A percentile compares a stretch with the other conserved stretches of the same genome.
Conservation (phyloP, 2,888 invertebrate genomes). For the Carabus problematicus region DNA sequence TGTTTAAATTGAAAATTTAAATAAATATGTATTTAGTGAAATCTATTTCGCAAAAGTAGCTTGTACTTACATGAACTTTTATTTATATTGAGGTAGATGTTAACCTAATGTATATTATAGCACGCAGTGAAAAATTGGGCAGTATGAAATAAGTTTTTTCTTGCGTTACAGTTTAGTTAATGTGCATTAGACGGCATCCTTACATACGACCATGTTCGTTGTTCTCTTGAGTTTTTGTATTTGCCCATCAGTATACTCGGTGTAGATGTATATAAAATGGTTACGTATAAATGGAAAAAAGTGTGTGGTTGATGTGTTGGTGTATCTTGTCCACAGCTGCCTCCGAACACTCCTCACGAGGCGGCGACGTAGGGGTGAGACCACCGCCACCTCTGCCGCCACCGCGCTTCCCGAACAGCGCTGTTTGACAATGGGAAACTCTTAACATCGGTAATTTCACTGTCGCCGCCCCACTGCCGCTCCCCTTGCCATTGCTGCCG, state of each 20-base stretch:
- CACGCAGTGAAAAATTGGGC: too few relatives aligned
- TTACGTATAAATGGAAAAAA: slow-evolving; percentile 8
- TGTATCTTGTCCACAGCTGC: slow-evolving; percentile 66
- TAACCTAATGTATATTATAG: too few relatives aligned
- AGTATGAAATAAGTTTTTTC: too few relatives aligned
- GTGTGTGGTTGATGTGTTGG: slow-evolving; percentile 16
- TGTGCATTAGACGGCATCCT: too few relatives aligned
- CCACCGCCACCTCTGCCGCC: slow-evolving; percentile 85
- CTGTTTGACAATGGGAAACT: slow-evolving; percentile 82
- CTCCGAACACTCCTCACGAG: slow-evolving; percentile 86
- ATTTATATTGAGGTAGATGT: too few relatives aligned
- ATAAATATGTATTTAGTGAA: too few relatives aligned
- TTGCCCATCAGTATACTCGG: neutral
- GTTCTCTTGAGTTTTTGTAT: neutral
- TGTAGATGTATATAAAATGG: slow-evolving; percentile 5
- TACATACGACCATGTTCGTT: neutral
- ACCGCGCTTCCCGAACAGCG: slow-evolving; percentile 78
- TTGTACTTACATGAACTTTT: too few relatives aligned
- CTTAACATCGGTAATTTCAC: slow-evolving; percentile 65
- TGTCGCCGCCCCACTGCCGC: slow-evolving; percentile 46
- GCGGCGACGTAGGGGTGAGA: slow-evolving; percentile 68
- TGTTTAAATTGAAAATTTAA: too few relatives aligned
- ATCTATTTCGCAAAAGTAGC: too few relatives aligned
- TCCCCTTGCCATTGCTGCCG: slow-evolving; percentile 54
- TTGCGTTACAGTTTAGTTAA: too few relatives aligned